Conservation (phyloP, 2,888 invertebrate genomes). For the Listrodromus nycthemerus region DNA sequence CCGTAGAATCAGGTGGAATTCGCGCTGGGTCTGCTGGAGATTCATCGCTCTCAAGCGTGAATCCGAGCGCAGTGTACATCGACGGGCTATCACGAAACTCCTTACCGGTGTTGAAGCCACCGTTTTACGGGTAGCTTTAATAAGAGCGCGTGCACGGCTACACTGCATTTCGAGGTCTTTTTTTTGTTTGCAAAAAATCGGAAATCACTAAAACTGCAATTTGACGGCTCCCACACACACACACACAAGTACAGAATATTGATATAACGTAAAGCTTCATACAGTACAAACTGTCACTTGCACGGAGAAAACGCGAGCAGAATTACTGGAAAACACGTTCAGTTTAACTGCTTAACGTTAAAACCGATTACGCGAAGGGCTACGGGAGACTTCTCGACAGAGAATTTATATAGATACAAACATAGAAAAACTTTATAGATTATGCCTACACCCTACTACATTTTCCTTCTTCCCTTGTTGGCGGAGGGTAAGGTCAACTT, state of each 20-base stretch:
- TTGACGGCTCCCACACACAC: too few species aligned
- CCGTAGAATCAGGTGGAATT: not conserved
- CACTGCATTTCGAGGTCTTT: not conserved
- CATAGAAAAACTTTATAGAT: not conserved
- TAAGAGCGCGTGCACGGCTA: not conserved
- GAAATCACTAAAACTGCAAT: too few species aligned
- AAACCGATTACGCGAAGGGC: not conserved
- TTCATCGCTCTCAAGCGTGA: not conserved
- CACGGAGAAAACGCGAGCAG: too few species aligned
- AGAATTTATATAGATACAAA: not conserved
- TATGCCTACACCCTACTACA: not conserved
- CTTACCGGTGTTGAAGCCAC: not conserved
- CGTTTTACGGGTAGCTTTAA: not conserved
- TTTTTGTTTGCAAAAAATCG: not conserved
- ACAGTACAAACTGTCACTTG: not conserved
- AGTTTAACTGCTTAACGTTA: not conserved
- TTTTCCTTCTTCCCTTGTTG: not conserved
- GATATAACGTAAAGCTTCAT: not conserved
- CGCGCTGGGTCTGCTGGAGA: not conserved
- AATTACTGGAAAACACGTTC: too few species aligned
- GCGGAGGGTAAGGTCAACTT: not conserved
- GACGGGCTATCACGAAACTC: not conserved
- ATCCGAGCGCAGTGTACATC: not conserved
- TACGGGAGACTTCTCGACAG: not conserved
- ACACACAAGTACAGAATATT: too few species aligned